These are phyloP conservation scores for Dasysyrphus albostriatus DNA, from an alignment of 2,888 invertebrate species.

Conservation along the genomic window DNA sequence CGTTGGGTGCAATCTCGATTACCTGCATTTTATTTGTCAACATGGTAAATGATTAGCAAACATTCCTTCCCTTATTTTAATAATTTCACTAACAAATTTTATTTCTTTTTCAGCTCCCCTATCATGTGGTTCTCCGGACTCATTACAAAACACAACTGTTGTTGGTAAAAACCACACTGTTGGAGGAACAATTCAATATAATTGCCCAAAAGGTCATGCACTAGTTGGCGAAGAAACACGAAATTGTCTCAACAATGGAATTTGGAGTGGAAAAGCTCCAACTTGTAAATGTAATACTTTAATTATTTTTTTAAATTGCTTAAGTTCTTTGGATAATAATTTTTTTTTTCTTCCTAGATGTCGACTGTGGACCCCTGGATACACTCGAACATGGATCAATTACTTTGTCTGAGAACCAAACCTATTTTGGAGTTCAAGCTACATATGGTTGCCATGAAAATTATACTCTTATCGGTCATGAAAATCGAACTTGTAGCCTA, in stretches of 20 bases:
- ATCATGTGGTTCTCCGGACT: slow-evolving; percentile 95
- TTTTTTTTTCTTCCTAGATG: slow-evolving; percentile 85
- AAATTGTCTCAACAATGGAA: slow-evolving; percentile 89
- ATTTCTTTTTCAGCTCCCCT: slow-evolving; percentile 88
- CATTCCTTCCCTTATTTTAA: slow-evolving; percentile 80
- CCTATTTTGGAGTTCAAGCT: slow-evolving; percentile 91
- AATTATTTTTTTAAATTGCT: background rate
- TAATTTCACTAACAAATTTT: background rate
- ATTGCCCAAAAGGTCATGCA: slow-evolving; percentile 93
- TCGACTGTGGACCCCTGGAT: slow-evolving; percentile 90
- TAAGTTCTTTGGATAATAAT: background rate
- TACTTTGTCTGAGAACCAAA: slow-evolving; percentile 87
- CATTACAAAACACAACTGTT: slow-evolving; percentile 92
- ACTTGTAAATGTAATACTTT: slow-evolving; percentile 91
- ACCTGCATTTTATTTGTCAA: slow-evolving; percentile 96
- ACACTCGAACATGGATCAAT: slow-evolving; percentile 90
- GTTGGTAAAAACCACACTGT: slow-evolving; percentile 88
- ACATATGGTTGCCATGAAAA: slow-evolving; percentile 92
- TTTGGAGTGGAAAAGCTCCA: slow-evolving; percentile 93
- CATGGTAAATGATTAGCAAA: slow-evolving; percentile 86
- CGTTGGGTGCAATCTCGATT: slow-evolving; percentile 96
- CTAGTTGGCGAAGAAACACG: slow-evolving; percentile 89
- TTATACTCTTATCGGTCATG: slow-evolving; percentile 92
- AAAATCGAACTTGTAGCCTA: slow-evolving; percentile 89
- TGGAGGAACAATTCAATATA: slow-evolving; percentile 90